Base-by-base conservation (phyloP, 2,888 invertebrate species). In the Copidosoma aretas region DNA sequence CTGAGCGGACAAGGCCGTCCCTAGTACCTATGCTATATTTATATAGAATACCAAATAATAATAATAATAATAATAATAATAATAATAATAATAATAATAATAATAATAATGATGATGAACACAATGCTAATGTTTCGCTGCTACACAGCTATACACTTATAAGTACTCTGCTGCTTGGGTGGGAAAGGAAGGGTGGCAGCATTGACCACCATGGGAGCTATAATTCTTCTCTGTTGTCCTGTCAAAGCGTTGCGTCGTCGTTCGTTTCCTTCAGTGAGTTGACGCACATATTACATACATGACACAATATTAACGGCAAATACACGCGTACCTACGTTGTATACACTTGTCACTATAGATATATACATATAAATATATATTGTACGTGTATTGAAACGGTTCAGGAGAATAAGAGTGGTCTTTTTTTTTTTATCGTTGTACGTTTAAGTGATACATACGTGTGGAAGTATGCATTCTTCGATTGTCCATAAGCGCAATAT, bases 271-370 rank as follows among this genome's bases (percentile, higher is more conserved):
- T 66, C 60, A 63, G 54, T 56, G 49, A 60, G 54, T 60, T 66
- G 49, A 59, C 19, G 64, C 10, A 62, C 17, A 46, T 12, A 2
- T 46, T 4, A 46, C 17, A 15, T 46, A 8, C 43, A 46, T 46
- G 15, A 46, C 43, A 46, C 14, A 46, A 46, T 17, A 46, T 5
- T 32, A 3, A 32, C 8, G 8, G 32, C 32, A 8, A 32, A 32
- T 17, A 46, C 12, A 46, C 43, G 17, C 43, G 43, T 46, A 46
- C 43, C 2, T 17, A 46, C 43, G 12, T 17, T 17, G 64, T 69
- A 60, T 67, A 67, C 60, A 67, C 63, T 63, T 65, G 51, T 67
- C 24, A 63, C 60, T 67, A 63, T 32, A 32, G 32, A 32, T 5
- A 5, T 32, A 32, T 32, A 32, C 8, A 32, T 8, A 32, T 32